Base-by-base conservation (phyloP, 2,797 vertebrate genomes). In the Trachurus trachurus region DNA sequence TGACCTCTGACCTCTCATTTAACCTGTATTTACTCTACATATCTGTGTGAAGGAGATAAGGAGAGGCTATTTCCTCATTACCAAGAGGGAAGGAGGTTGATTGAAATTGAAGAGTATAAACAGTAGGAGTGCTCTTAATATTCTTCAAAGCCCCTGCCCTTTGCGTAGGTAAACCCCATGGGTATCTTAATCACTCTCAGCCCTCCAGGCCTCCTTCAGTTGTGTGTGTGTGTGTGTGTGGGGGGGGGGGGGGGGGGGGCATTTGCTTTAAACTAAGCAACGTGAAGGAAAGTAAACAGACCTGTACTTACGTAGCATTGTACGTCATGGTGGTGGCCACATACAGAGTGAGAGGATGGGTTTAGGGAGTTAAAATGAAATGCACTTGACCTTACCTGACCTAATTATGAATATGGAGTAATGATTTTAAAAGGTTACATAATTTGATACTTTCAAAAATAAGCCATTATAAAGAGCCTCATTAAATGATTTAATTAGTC, bases 191-290 rank as follows among this genome's bases (percentile, higher is more conserved):
- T 86, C 73, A 79, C 86, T 71, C 70, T 78, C 76, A 86, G 71
- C 78, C 69, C 75, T 80, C 66, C 71, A 53, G 71, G 72, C 72
- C 79, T 82, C 69, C 79, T 84, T 82, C 49, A 54, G 71, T 50
- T 53, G 34, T 37, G 34, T 34, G 31, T 34, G 31, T 34, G 31
- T 34, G 31, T 34, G 4, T 34, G 31, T 34, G n/a, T n/a, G n/a
- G n/a, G n/a, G n/a, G n/a, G n/a, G n/a, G n/a, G n/a, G n/a, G n/a
- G 31, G 72, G 75, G 58, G 17, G 34, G 9, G 22, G 47, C 78
- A 93, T 94, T 95, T 93, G 84, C 87, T 88, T 90, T 88, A 74
- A 93, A 94, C 93, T 87, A 93, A 79, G 68, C 52, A 73, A 78
- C 88, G 80, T 90, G 84, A 91, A 88, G 85, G 76, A 86, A 81